phyloP scores from a whole-genome alignment of 2,888 invertebrate genomes.

The Aporophyla lueneburgensis region DNA sequence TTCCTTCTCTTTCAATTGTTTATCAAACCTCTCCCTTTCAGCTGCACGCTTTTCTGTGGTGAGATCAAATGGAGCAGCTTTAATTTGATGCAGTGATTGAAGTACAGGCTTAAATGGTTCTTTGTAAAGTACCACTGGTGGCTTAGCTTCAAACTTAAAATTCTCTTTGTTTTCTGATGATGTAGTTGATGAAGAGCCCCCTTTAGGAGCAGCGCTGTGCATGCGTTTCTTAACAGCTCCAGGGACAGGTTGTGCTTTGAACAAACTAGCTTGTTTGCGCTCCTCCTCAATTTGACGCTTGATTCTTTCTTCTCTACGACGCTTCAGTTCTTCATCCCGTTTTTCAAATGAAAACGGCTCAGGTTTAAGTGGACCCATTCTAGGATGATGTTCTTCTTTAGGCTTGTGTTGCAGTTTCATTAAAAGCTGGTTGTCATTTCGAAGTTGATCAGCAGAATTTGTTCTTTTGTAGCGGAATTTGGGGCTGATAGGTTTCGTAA shows the following conservation, averaged over 20 bases:
- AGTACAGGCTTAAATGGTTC: conserved; percentile 92
- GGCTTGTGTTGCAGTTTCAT: conserved; percentile 64
- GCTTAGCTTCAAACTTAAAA: conserved; percentile 91
- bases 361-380: conserved; percentile 79
- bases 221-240: conserved; percentile 84
- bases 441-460: conserved; percentile 72
- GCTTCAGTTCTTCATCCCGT: conserved; percentile 90
- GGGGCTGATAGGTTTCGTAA: conserved; percentile 80
- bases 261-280: conserved; percentile 91
- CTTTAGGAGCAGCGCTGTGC: conserved; percentile 76
- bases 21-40: conserved; percentile 92
- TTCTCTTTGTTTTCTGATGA: conserved; percentile 88
- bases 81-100: conserved; percentile 82
- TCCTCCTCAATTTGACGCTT: conserved; percentile 91
- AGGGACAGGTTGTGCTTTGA: conserved; percentile 94
- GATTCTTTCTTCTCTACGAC: conserved; percentile 91
- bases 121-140: conserved; percentile 91
- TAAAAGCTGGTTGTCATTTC: conserved; percentile 60
- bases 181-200: conserved; percentile 75
- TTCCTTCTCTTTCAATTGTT: conserved; percentile 88
- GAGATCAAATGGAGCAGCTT: conserved; percentile 90
- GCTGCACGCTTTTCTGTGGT: conserved; percentile 92
- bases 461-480: conserved; percentile 82
- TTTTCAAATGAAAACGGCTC: conserved; percentile 94
- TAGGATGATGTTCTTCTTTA: conserved; percentile 69